A percentile compares a stretch with the other conserved stretches of the same genome.
Conservation (phyloP, 2,797 vertebrate genomes). For the Sciurus vulgaris region DNA sequence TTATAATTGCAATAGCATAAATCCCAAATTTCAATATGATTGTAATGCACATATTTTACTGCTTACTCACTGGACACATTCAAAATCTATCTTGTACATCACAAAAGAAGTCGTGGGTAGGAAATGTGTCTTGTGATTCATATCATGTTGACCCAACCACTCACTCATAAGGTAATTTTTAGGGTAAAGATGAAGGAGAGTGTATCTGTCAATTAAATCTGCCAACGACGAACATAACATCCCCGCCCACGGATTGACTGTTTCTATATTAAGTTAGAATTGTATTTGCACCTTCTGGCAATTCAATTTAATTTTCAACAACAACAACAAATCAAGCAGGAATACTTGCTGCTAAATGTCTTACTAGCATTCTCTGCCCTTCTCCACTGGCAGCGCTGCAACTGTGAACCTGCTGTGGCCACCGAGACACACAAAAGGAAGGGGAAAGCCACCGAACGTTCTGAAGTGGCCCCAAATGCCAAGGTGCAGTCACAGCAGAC, state of each 20-base stretch:
- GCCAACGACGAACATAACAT: background rate
- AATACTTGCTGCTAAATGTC: slow-evolving; percentile 85
- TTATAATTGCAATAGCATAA: background rate
- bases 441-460: slow-evolving; percentile 67
- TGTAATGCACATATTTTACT: slow-evolving; percentile 10
- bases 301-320: slow-evolving; percentile 78
- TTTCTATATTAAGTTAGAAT: slow-evolving; percentile 56
- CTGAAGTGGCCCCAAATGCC: slow-evolving; percentile 68
- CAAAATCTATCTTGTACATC: background rate
- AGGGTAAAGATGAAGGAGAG: background rate
- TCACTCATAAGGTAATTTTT: background rate
- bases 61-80: background rate
- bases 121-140: background rate
- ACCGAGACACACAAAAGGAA: slow-evolving; percentile 67
- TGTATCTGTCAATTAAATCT: background rate
- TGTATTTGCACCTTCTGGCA: slow-evolving; percentile 72
- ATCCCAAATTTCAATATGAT: background rate
- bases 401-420: slow-evolving; percentile 77
- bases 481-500: background rate
- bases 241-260: background rate
- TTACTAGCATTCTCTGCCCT: slow-evolving; percentile 88
- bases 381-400: slow-evolving; percentile 80
- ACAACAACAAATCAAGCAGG: slow-evolving; percentile 71
- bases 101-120: background rate
- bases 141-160: background rate